These are phyloP conservation scores for Cephus sareptanus DNA, from an alignment of 2,888 invertebrate species.

Conservation along the genomic window DNA sequence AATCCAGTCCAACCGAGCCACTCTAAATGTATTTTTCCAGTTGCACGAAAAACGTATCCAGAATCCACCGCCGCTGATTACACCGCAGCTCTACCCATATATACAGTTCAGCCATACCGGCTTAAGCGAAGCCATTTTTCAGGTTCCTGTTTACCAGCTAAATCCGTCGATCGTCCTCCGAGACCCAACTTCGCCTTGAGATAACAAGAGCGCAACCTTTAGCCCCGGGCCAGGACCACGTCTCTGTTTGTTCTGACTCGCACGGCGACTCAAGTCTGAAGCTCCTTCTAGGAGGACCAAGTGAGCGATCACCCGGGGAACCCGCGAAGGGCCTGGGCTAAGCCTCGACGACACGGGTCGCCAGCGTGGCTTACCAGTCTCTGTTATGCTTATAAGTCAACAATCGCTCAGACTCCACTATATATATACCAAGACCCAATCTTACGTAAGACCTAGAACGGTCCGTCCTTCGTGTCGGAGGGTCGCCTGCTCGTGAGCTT, in stretches of 20 bases:
- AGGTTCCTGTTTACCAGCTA: slow-evolving; percentile 10
- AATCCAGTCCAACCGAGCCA: neutral
- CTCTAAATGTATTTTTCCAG: no score
- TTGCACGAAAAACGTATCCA: no score
- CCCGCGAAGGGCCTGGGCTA: slow-evolving; percentile 43
- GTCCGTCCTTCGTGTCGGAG: no score
- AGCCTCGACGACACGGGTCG: slow-evolving; percentile 52
- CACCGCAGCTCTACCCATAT: no score
- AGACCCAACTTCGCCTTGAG: slow-evolving; percentile 25
- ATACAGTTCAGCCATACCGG: no score
- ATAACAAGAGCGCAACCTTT: slow-evolving; percentile 29
- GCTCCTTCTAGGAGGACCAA: slow-evolving; percentile 20
- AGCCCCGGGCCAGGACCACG: slow-evolving; percentile 24
- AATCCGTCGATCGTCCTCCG: slow-evolving; percentile 14
- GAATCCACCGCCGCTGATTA: no score
- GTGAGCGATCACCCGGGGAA: slow-evolving; percentile 47
- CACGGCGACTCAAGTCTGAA: slow-evolving; percentile 19
- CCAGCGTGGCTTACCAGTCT: slow-evolving; percentile 38
- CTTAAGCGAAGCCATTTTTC: slow-evolving; percentile 1
- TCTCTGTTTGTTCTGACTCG: slow-evolving; percentile 36
- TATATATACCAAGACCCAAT: slow-evolving; percentile 8
- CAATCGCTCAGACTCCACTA: slow-evolving; percentile 7
- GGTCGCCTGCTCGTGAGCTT: no score
- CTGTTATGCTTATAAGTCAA: slow-evolving; percentile 22
- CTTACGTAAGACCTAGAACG: slow-evolving; percentile 11